phyloP scores from a whole-genome alignment of 2,888 invertebrate species.

The Acleris laterana region DNA sequence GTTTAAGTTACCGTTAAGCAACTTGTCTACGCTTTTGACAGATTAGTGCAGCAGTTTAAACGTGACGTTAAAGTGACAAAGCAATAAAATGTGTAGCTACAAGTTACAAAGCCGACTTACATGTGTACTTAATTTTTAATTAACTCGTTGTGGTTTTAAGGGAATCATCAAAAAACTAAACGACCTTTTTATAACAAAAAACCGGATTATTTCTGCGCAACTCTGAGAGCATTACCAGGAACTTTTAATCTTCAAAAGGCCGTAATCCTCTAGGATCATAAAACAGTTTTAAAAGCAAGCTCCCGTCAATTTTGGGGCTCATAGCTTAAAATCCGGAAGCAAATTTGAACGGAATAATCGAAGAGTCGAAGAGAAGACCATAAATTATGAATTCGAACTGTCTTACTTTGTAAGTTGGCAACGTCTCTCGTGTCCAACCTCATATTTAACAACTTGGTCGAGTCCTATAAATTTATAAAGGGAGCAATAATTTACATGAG shows the following conservation, averaged over 20 bases:
- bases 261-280: constrained; percentile 12
- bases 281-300: constrained; percentile 21
- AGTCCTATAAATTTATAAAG: constrained; percentile 34
- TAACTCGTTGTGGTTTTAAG: too few species aligned
- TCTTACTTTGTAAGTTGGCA: constrained; percentile 43
- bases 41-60: too few species aligned
- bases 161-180: too few species aligned
- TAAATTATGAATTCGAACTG: constrained; percentile 41
- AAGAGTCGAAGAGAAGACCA: constrained; percentile 32
- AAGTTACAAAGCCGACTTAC: too few species aligned
- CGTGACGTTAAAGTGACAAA: too few species aligned
- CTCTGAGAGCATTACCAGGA: background rate
- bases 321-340: constrained; percentile 24
- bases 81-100: too few species aligned
- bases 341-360: constrained; percentile 42
- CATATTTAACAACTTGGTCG: constrained; percentile 40
- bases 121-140: too few species aligned
- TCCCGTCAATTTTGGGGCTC: constrained; percentile 22
- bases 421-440: constrained; percentile 40
- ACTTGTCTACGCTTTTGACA: too few species aligned
- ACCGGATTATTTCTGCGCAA: too few species aligned
- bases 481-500: constrained; percentile 28
- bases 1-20: too few species aligned
- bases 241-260: constrained; percentile 8
- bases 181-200: too few species aligned